Conservation (phyloP, 2,113 vertebrate species). For the Trichomycterus rosablanca region DNA sequence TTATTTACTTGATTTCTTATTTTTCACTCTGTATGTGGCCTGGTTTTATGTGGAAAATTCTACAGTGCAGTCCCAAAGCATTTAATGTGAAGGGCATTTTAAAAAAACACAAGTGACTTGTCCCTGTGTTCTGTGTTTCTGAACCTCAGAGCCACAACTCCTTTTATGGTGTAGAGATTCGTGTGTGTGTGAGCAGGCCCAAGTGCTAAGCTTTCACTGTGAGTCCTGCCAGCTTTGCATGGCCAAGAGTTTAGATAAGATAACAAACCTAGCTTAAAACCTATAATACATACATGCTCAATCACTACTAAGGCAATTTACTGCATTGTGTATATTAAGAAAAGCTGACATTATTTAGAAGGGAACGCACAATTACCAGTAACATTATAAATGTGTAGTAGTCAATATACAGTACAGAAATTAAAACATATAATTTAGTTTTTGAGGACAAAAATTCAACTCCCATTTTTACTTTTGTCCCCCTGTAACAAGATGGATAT, state of each 20-base stretch:
- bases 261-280: constrained; percentile 47
- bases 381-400: too few relatives aligned
- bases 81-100: constrained; percentile 11
- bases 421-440: too few relatives aligned
- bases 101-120: constrained; percentile 13
- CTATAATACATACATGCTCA: constrained; percentile 12
- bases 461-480: too few relatives aligned
- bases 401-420: too few relatives aligned
- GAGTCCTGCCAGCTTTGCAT: constrained; percentile 60
- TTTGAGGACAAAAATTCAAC: too few relatives aligned
- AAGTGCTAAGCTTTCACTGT: constrained; percentile 39
- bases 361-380: too few relatives aligned
- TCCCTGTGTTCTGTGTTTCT: constrained; percentile 21
- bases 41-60: constrained; percentile 1
- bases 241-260: constrained; percentile 74
- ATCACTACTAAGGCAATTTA: too few relatives aligned
- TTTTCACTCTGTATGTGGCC: too few relatives aligned
- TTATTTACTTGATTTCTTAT: too few relatives aligned
- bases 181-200: constrained; percentile 45
- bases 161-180: constrained; percentile 65
- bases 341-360: too few relatives aligned
- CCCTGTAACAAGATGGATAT: too few relatives aligned
- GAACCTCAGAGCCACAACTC: constrained; percentile 42
- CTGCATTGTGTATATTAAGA: too few relatives aligned
- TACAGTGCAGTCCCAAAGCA: background rate